Base-by-base conservation (phyloP, 2,113 vertebrate species). In the Gymnorhina tibicen region DNA sequence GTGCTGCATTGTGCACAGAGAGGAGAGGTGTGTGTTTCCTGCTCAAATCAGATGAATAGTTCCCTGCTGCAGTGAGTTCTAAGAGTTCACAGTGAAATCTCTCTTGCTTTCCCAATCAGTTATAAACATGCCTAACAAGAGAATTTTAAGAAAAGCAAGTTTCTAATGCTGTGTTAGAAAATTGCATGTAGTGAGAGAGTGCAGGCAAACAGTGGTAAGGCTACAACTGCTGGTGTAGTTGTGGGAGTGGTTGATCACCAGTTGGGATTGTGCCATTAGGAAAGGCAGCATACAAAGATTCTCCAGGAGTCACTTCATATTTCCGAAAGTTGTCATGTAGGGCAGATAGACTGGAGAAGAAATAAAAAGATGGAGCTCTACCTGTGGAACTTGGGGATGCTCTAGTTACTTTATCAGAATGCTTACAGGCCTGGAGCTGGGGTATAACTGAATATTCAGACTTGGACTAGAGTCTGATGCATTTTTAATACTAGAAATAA, bases 1-100 rank as follows among this genome's bases (percentile, higher is more conserved):
- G 93, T 99, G 44, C 97, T 99, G 93, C 98, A 97, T 74, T 99
- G 98, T 96, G 99, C 99, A 12, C 97, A 97, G 2, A 99, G 97
- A 92, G 98, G 98, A 87, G 99, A 99, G 98, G 99, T 99, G 96
- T 68, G 93, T 95, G 86, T 46, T 86, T 46, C 33, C 42, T 73
- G 32, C 52, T 82, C 41, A 16, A 24, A 59, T 28, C 50, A 12
- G 2, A 70, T 16, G 6, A 44, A 6, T 20, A 17, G 30, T 6
- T 80, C 33, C 69, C 28, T 56, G 23, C 22, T 64, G 41, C 52
- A 55, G 3, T 8, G 60, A 60, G 7, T 22, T 70, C 35, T 47
- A 1, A 50, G 21, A 8, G 35, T 22, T 62, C n/a, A 18, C 70
- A 89, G 55, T 27, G 22, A 37, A 55, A 46, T 58, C 52, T 64